A percentile compares a stretch with the other conserved stretches of the same genome.
Evolutionary conservation across 1,140 invertebrate genomes (phyloP).

Genomic region (Scaptomyza graminum): DNA sequence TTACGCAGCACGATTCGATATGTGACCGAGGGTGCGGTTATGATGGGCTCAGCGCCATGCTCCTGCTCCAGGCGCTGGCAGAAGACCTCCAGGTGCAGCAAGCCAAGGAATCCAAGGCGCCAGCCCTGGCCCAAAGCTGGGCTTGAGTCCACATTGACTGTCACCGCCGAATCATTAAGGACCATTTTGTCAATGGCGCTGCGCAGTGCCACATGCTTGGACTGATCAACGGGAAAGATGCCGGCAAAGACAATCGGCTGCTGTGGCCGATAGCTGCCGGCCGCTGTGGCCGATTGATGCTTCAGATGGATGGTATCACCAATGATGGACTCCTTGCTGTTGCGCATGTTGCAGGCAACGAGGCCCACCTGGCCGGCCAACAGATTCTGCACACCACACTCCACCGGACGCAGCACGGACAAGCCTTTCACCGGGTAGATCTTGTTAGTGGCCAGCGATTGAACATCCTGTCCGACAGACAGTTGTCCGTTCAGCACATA

Average conservation of each 20-base stretch:
- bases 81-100: constrained; percentile 98
- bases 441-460: constrained; percentile 88
- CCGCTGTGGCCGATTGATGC: constrained; percentile 81
- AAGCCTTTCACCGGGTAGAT: constrained; percentile 92
- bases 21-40: constrained; percentile 97
- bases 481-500: constrained; percentile 91
- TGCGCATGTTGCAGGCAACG: constrained; percentile 92
- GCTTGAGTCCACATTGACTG: constrained; percentile 91
- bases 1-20: constrained; percentile 92
- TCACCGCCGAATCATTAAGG: constrained; percentile 97
- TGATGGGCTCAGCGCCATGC: constrained; percentile 93
- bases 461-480: constrained; percentile 86
- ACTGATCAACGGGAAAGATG: constrained; percentile 95
- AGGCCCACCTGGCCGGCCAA: constrained; percentile 87
- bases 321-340: constrained; percentile 90
- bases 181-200: constrained; percentile 95
- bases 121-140: constrained; percentile 97
- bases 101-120: constrained; percentile 95
- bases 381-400: constrained; percentile 88
- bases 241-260: constrained; percentile 98
- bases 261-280: constrained; percentile 88
- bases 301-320: constrained; percentile 92
- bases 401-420: constrained; percentile 91
- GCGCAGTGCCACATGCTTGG: constrained; percentile 89
- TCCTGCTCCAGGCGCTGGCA: constrained; percentile 97